A percentile compares a stretch with the other conserved stretches of the same genome.
These are phyloP conservation scores for Ophion ventricosus DNA, from an alignment of 2,888 invertebrate genomes.

Conservation along the genomic window DNA sequence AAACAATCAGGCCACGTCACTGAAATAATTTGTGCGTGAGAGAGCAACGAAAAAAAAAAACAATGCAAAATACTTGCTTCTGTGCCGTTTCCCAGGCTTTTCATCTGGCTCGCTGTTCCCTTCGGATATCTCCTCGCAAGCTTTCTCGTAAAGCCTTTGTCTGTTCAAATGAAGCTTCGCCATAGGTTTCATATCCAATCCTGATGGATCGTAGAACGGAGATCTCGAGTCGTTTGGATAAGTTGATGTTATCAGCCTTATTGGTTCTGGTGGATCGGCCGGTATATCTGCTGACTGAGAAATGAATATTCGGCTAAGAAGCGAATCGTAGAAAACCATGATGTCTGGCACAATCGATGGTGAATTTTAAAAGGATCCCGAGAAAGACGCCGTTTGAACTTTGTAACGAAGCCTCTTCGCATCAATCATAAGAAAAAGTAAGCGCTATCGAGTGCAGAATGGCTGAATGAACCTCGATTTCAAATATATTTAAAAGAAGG, in stretches of 20 bases:
- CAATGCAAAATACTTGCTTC: conserved; percentile 85
- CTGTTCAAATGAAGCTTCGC: conserved; percentile 92
- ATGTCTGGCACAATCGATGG: no score
- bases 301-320: conserved; percentile 27
- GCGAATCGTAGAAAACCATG: no score
- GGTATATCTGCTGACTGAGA: conserved; percentile 91
- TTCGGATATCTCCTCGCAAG: conserved; percentile 88
- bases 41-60: conserved; percentile 41
- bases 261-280: conserved; percentile 91
- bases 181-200: conserved; percentile 90
- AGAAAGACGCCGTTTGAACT: no score
- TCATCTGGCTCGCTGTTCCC: conserved; percentile 82
- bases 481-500: no score
- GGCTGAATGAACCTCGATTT: no score
- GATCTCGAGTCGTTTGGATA: conserved; percentile 96
- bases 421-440: no score
- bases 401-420: no score
- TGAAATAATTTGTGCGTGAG: neutral
- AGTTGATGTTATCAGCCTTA: conserved; percentile 94
- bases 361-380: no score
- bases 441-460: no score
- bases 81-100: conserved; percentile 87
- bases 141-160: conserved; percentile 89
- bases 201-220: conserved; percentile 93
- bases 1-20: neutral